Percentiles rank a stretch among this genome's conserved stretches.
Conservation (phyloP, 2,888 invertebrate species). For the Agrilus mali region DNA sequence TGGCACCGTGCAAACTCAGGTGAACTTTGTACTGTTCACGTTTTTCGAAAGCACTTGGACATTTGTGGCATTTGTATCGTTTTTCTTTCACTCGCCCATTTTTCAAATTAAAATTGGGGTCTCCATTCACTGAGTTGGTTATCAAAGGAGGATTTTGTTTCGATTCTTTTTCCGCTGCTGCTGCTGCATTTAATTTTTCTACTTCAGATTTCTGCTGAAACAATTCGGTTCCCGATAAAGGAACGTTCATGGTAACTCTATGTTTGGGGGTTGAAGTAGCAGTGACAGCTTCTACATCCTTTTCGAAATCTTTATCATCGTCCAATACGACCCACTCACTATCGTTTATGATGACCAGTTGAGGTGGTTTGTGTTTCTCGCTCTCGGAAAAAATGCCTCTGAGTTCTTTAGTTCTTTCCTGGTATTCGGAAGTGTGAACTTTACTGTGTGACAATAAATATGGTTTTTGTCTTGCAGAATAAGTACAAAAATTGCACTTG, state of each 20-base stretch:
- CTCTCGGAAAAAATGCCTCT: constrained; percentile 52
- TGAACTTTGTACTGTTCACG: constrained; percentile 75
- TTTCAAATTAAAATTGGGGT: constrained; percentile 62
- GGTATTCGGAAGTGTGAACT: constrained; percentile 69
- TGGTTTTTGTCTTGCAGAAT: constrained; percentile 56
- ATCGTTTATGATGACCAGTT: constrained; percentile 27
- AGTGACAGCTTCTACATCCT: constrained; percentile 14
- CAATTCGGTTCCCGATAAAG: constrained; percentile 52
- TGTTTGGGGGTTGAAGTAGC: constrained; percentile 16
- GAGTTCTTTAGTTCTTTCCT: constrained; percentile 59
- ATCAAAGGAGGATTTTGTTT: constrained; percentile 50
- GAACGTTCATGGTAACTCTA: constrained; percentile 33
- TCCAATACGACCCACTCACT: constrained; percentile 38
- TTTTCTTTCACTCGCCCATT: constrained; percentile 65
- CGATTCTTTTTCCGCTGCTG: constrained; percentile 28
- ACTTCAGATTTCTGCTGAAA: constrained; percentile 51
- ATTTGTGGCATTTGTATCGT: constrained; percentile 71
- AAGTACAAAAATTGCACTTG: constrained; percentile 66
- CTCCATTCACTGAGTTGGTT: constrained; percentile 51
- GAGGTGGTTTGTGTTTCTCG: constrained; percentile 50
- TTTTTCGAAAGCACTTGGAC: constrained; percentile 80
- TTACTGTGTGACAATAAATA: constrained; percentile 53
- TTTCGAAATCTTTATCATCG: constrained; percentile 17
- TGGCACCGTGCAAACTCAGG: constrained; percentile 68
- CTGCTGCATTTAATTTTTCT: constrained; percentile 36